Percentiles rank a stretch among this genome's conserved stretches.
Evolutionary conservation across 2,797 vertebrate species (phyloP).

Genomic region (Acrossocheilus fasciatus): DNA sequence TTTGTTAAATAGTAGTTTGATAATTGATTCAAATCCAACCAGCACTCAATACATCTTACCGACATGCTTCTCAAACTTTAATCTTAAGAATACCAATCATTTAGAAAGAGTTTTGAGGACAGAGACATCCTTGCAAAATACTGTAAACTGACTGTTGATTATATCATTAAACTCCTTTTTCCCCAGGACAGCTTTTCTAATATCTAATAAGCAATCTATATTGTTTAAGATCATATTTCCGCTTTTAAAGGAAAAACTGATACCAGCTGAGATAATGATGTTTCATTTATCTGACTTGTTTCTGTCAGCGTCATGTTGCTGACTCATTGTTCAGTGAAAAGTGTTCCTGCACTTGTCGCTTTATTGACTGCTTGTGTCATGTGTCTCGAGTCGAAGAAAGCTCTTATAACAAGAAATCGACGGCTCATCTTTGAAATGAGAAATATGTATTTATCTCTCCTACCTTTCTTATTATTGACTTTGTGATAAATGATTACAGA

Average conservation of each 20-base stretch:
- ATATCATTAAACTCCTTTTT: neutral
- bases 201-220: neutral
- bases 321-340: conserved; percentile 41
- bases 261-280: conserved; percentile 4
- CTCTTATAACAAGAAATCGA: conserved; percentile 40
- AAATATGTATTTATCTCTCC: conserved; percentile 31
- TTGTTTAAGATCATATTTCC: neutral
- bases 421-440: conserved; percentile 30
- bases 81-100: neutral
- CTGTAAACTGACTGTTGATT: neutral
- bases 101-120: neutral
- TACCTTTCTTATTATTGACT: conserved; percentile 46
- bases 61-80: neutral
- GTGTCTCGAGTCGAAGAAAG: conserved; percentile 43
- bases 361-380: conserved; percentile 47
- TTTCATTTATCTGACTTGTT: conserved; percentile 27
- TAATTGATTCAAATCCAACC: neutral
- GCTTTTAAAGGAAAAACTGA: conserved; percentile 1
- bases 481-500: conserved; percentile 37
- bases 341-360: conserved; percentile 21
- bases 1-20: neutral
- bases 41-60: neutral
- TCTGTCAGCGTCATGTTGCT: neutral
- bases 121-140: neutral
- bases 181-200: neutral